phyloP scores from a whole-genome alignment of 2,113 vertebrate species.

The Xiphophorus couchianus region DNA sequence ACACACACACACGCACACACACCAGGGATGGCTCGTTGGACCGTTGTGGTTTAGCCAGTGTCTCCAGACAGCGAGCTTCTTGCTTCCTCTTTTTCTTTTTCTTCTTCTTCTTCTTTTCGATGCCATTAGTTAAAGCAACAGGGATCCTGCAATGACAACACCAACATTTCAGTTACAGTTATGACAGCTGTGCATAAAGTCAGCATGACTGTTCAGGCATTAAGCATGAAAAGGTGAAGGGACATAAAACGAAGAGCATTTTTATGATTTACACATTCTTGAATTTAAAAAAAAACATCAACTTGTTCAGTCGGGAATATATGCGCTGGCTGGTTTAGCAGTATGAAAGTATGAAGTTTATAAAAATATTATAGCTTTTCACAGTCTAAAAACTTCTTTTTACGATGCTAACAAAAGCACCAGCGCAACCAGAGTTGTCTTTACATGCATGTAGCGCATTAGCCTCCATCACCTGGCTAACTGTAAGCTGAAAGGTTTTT shows the following conservation, averaged over 20 bases:
- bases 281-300: neutral
- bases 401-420: too few relatives aligned
- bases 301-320: too few relatives aligned
- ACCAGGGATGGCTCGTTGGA: slow-evolving; percentile 76
- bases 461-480: too few relatives aligned
- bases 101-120: slow-evolving; percentile 84
- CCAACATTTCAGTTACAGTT: slow-evolving; percentile 30
- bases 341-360: too few relatives aligned
- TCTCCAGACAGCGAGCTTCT: slow-evolving; percentile 85
- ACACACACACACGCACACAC: slow-evolving; percentile 8
- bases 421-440: too few relatives aligned
- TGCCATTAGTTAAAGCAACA: slow-evolving; percentile 88
- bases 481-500: too few relatives aligned
- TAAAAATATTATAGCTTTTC: too few relatives aligned
- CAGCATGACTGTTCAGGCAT: neutral
- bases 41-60: slow-evolving; percentile 76
- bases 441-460: too few relatives aligned
- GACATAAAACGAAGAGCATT: too few relatives aligned
- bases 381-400: too few relatives aligned
- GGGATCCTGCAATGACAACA: slow-evolving; percentile 32
- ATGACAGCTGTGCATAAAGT: slow-evolving; percentile 19
- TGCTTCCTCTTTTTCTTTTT: slow-evolving; percentile 92
- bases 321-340: too few relatives aligned
- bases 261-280: neutral
- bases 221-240: neutral